These are phyloP conservation scores for Malacosoma neustria DNA, from an alignment of 2,888 invertebrate genomes.

Conservation along the genomic window DNA sequence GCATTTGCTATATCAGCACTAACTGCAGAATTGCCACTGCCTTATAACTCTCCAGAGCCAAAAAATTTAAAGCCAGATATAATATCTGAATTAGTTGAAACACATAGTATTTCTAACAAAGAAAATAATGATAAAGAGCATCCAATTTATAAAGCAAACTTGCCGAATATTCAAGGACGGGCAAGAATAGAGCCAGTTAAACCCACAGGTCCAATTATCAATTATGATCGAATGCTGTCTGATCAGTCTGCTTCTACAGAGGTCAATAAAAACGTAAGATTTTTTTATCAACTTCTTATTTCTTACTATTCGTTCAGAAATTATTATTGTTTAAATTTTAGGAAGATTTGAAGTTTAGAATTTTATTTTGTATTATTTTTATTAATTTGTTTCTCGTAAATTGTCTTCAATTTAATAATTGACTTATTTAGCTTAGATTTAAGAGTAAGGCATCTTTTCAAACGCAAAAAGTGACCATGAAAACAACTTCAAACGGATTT, in stretches of 20 bases:
- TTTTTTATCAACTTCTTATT: too few relatives aligned
- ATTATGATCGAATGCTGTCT: conserved; percentile 53
- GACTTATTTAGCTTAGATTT: too few relatives aligned
- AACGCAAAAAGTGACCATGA: too few relatives aligned
- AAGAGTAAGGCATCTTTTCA: too few relatives aligned
- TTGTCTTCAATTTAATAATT: too few relatives aligned
- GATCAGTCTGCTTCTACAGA: conserved; percentile 44
- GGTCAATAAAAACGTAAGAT: conserved; percentile 53
- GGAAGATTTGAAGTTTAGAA: too few relatives aligned
- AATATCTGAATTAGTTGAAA: conserved; percentile 27
- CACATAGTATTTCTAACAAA: conserved; percentile 30
- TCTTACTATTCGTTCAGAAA: too few relatives aligned
- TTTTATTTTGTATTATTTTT: too few relatives aligned
- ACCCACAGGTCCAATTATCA: conserved; percentile 36
- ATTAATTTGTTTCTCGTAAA: too few relatives aligned
- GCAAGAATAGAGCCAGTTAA: conserved; percentile 46
- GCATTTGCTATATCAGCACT: conserved; percentile 24
- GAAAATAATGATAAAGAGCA: conserved; percentile 29
- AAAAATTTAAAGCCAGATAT: conserved; percentile 34
- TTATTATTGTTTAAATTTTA: too few relatives aligned
- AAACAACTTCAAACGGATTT: too few relatives aligned
- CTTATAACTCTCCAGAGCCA: conserved; percentile 34
- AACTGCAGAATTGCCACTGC: conserved; percentile 41
- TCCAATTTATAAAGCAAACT: conserved; percentile 47
- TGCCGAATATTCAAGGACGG: conserved; percentile 33